Conservation (phyloP, 2,113 vertebrate genomes). For the Grantiella picta region DNA sequence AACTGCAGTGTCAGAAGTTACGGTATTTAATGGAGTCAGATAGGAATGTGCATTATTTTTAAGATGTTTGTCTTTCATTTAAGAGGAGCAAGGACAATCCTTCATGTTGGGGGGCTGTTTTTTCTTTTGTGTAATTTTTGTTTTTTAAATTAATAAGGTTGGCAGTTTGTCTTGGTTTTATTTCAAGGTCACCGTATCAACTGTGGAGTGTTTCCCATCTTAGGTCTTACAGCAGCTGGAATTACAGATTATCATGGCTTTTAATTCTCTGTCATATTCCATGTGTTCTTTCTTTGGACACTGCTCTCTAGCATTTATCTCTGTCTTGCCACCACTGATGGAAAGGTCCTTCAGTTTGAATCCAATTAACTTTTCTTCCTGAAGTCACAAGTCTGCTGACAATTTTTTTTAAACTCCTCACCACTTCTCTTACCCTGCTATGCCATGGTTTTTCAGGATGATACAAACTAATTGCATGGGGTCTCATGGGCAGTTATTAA, state of each 20-base stretch:
- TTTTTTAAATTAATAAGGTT: background rate
- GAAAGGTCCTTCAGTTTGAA: background rate
- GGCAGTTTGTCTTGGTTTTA: background rate
- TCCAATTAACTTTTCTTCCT: background rate
- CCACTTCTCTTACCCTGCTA: background rate
- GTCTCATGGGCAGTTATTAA: background rate
- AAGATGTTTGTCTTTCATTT: background rate
- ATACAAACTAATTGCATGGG: background rate
- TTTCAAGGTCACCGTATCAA: background rate
- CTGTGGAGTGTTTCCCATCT: background rate
- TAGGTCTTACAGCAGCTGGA: background rate
- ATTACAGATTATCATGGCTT: background rate
- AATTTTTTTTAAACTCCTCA: background rate
- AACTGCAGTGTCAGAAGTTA: background rate
- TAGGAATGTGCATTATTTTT: background rate
- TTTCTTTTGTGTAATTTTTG: background rate
- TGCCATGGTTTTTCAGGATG: background rate
- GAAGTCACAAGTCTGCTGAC: background rate
- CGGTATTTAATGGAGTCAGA: background rate
- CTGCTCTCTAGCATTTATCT: background rate
- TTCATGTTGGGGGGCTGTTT: background rate
- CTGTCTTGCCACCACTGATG: background rate
- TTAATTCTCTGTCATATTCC: background rate
- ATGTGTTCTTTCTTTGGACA: background rate
- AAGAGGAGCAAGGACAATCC: background rate